Base-by-base conservation (phyloP, 2,888 invertebrate species). In the Stenodema calcarata region DNA sequence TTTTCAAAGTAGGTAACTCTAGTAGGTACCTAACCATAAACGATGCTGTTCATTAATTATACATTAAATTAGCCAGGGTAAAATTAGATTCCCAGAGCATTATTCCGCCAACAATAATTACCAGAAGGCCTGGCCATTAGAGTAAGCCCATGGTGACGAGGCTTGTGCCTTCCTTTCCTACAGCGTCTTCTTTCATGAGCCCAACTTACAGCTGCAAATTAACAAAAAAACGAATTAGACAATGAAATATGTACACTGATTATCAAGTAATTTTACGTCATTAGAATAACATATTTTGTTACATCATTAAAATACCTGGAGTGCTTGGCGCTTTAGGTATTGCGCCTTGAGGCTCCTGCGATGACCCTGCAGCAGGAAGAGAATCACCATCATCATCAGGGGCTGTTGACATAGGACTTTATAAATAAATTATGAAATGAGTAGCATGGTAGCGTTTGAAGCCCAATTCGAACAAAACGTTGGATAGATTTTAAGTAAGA, bases 301-400 rank as follows among this genome's bases (percentile, higher is more conserved):
- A 35, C 2, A 16, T 75, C 30, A 14, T 75, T 30, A 41, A 30
- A 30, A 30, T 84, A 88, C 88, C 88, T 83, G 88, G 87, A 23
- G 87, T 86, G 76, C 86, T 88, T 7, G 87, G 86, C 47, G 87
- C 81, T 87, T 89, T 89, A 14, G 89, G 87, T 30, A 88, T 87
- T 18, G 87, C 87, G n/a, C 89, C 88, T n/a, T 91, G 90, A 23
- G 62, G 62, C 73, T 88, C 88, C 27, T 87, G 88, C 18, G 87
- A 42, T 12, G 88, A 87, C 23, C 62, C 69, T 80, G 79, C 85
- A 16, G 87, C 54, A 47, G 88, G 82, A 41, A 82, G 78, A 23
- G 87, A 87, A 50, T 88, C 88, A 23, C 87, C 86, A 42, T 88
- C 88, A 27, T 88, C 88, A 50, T 88, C 88, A 3, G 86, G 87